Evolutionary conservation across 2,113 vertebrate genomes (phyloP).

Genomic region (Pantherophis guttatus): DNA sequence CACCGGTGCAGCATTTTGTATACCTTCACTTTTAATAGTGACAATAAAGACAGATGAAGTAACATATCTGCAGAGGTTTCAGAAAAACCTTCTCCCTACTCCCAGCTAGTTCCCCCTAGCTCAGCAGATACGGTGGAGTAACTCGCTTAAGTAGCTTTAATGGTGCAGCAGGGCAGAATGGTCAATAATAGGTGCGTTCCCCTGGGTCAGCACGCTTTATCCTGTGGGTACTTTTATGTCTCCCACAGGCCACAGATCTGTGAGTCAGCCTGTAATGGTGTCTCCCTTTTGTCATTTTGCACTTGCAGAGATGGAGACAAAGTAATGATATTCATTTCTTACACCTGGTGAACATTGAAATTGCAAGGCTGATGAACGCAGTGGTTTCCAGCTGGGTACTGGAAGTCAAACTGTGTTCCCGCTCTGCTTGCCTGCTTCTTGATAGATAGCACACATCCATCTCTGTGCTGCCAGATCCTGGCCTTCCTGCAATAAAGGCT

Average conservation of each 20-base stretch:
- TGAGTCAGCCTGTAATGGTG: constrained; percentile 17
- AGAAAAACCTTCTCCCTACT: constrained; percentile 23
- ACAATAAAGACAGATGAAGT: constrained; percentile 41
- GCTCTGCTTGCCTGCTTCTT: constrained; percentile 45
- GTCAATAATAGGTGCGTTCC: neutral
- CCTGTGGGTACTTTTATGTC: constrained; percentile 15
- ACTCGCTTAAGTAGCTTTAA: constrained; percentile 19
- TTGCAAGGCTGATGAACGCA: constrained; percentile 56
- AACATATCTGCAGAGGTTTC: constrained; percentile 4
- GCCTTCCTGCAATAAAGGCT: neutral
- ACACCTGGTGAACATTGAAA: constrained; percentile 50
- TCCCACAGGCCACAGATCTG: constrained; percentile 29
- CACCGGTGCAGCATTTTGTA: constrained; percentile 19
- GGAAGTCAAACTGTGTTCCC: constrained; percentile 30
- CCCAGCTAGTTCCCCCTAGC: constrained; percentile 3
- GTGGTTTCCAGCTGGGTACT: constrained; percentile 62
- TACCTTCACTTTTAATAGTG: constrained; percentile 18
- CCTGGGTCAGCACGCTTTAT: constrained; percentile 12
- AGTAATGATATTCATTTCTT: constrained; percentile 52
- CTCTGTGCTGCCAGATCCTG: constrained; percentile 41
- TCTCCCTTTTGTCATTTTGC: constrained; percentile 16
- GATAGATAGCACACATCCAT: constrained; percentile 50
- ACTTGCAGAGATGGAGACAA: constrained; percentile 49
- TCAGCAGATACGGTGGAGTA: rapidly evolving
- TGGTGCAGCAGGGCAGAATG: constrained; percentile 3